Percentiles rank a stretch among this genome's conserved stretches.
Evolutionary conservation across 2,113 vertebrate genomes (phyloP).

Genomic region (Thamnophis sirtalis): DNA sequence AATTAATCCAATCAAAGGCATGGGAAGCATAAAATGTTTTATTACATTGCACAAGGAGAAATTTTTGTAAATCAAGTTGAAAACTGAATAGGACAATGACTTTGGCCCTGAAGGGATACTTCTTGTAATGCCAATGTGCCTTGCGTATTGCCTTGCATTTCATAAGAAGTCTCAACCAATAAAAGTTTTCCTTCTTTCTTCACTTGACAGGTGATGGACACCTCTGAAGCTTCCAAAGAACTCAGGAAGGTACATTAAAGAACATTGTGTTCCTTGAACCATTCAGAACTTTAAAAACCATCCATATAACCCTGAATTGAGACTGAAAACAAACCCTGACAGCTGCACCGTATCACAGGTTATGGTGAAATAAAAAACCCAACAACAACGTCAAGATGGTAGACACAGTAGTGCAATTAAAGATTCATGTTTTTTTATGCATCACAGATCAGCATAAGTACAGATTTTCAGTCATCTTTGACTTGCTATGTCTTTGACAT

Average conservation of each 20-base stretch:
- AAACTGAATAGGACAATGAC: not conserved
- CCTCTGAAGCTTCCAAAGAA: not conserved
- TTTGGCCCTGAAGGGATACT: not conserved
- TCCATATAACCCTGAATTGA: not conserved
- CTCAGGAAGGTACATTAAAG: not conserved
- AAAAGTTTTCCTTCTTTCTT: not conserved
- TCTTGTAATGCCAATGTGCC: not conserved
- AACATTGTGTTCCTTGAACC: not conserved
- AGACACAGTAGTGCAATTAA: not conserved
- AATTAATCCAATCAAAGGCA: not conserved
- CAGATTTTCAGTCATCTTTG: not conserved
- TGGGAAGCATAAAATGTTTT: not conserved
- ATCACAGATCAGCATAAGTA: not conserved
- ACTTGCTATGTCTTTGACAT: not conserved
- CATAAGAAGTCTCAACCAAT: not conserved
- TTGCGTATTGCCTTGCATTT: not conserved
- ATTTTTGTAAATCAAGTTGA: not conserved
- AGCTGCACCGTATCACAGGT: not conserved
- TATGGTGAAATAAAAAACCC: not conserved
- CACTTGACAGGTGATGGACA: not conserved
- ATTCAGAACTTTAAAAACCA: not conserved
- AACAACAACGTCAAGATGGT: not conserved
- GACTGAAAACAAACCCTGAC: not conserved
- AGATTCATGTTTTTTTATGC: not conserved
- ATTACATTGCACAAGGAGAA: not conserved